Percentiles rank a stretch among this genome's conserved stretches.
Evolutionary conservation across 2,113 vertebrate genomes (phyloP).

Genomic region (Corythaeola cristata): DNA sequence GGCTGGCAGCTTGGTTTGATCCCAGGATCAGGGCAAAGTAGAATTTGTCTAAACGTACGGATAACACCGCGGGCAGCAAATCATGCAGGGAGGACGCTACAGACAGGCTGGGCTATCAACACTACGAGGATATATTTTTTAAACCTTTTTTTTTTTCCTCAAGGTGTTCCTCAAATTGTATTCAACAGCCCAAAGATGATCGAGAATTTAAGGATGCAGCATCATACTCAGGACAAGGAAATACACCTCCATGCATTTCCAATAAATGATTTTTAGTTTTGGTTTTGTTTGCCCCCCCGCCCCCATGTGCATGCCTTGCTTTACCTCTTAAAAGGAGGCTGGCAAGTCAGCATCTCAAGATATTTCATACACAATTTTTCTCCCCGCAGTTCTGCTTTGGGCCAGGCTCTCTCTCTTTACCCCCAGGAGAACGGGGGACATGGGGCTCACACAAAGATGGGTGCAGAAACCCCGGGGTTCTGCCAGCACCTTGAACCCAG

Average conservation of each 20-base stretch:
- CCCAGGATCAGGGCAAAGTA: not conserved
- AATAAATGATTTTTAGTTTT: not conserved
- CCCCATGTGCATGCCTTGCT: not conserved
- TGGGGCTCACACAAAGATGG: not conserved
- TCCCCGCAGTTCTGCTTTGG: not conserved
- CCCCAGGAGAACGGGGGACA: not conserved
- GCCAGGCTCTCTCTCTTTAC: not conserved
- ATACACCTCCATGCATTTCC: not conserved
- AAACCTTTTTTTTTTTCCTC: not conserved
- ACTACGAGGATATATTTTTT: not conserved
- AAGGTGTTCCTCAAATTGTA: not conserved
- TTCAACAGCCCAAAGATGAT: not conserved
- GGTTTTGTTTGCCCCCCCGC: too few relatives aligned
- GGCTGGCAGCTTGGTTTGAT: not conserved
- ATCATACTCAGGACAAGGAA: not conserved
- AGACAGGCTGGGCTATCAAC: not conserved
- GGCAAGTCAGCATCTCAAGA: not conserved
- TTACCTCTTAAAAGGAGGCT: not conserved
- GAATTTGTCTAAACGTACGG: not conserved
- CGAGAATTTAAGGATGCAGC: not conserved
- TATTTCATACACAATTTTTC: not conserved
- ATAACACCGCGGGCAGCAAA: not conserved
- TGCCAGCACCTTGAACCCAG: not conserved
- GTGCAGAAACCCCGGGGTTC: not conserved
- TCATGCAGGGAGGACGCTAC: not conserved